phyloP scores from a whole-genome alignment of 1,140 invertebrate species.

The Lordiphosa clarofinis region DNA sequence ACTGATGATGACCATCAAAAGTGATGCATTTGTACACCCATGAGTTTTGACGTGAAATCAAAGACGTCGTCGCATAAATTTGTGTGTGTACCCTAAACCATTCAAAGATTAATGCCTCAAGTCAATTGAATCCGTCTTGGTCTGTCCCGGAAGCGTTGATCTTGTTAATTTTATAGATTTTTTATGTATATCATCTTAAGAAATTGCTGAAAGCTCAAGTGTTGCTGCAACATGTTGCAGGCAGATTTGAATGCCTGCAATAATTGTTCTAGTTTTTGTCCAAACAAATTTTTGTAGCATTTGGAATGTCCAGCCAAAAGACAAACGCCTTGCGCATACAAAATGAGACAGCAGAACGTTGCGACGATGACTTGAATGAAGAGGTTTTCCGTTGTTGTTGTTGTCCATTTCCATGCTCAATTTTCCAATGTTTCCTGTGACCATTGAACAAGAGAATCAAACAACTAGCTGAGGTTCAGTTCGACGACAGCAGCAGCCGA shows the following conservation, averaged over 20 bases:
- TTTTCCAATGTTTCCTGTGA: conserved; percentile 75
- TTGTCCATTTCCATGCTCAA: conserved; percentile 74
- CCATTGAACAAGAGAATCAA: conserved; percentile 49
- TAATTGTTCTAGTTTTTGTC: conserved; percentile 45
- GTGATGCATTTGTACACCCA: conserved; percentile 78
- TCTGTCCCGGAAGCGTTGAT: conserved; percentile 64
- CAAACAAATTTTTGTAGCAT: conserved; percentile 26
- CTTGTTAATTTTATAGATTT: conserved; percentile 75
- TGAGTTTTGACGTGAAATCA: conserved; percentile 78
- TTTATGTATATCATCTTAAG: conserved; percentile 68
- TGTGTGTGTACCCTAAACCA: conserved; percentile 14
- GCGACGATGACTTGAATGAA: conserved; percentile 61
- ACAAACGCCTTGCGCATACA: conserved; percentile 64
- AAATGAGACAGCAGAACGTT: conserved; percentile 60
- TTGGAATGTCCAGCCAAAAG: conserved; percentile 34
- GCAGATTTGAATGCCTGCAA: conserved; percentile 67
- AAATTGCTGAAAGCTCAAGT: conserved; percentile 67
- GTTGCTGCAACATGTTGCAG: conserved; percentile 65
- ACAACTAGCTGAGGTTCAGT: conserved; percentile 13
- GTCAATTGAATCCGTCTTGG: conserved; percentile 51
- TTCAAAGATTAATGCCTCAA: conserved; percentile 62
- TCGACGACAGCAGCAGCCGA: too few species aligned
- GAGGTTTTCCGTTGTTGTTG: conserved; percentile 71
- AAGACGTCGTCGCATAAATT: conserved; percentile 70
- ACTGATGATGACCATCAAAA: conserved; percentile 78